Base-by-base conservation (phyloP, 92 coral and sea anemone genomes). In the Umimayanthus chanpuru region DNA sequence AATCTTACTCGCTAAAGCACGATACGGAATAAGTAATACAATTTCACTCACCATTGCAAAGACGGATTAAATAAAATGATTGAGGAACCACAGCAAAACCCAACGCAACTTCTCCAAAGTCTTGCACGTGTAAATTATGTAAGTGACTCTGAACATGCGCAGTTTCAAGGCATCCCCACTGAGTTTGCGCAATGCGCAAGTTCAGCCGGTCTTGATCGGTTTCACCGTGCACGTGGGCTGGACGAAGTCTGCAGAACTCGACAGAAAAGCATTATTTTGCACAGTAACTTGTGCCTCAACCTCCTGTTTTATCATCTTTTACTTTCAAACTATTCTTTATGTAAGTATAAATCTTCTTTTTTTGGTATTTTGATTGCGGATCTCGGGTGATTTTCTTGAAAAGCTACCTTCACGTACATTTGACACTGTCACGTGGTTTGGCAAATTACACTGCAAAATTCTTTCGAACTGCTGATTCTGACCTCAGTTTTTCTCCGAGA, bases 231-330 rank as follows among this genome's bases (percentile, higher is more conserved):
- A 83, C 87, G 87, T 83, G 87, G n/a, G 28, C 78, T 65, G 66
- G 78, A 83, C 65, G 78, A 28, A 70, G 77, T 70, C 43, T 44
- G 87, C 66, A 67, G 79, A 68, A 83, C 87, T 83, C 68, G 87
- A 83, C 79, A 83, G 78, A 83, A 83, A 83, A 83, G 87, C 87
- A 49, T 83, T 70, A 83, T 83, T 68, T 83, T 83, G 65, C 65
- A 43, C 77, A 68, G 65, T 71, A 65, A 44, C 8, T 71, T 43
- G 87, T 83, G 78, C 78, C 47, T 83, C 64, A 83, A 82, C 26
- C 77, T 70, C 65, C 26, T 28, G 11, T 70, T 70, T 26, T 29
- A 44, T 44, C 47, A 83, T 18, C 87, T 83, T 49, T 43, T 20
- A 44, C 66, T 26, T 83, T 71, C 38, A 41, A 26, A 3, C 32